These are phyloP conservation scores for Leucoraja erinaceus DNA, from an alignment of 2,113 vertebrate species.

Conservation along the genomic window DNA sequence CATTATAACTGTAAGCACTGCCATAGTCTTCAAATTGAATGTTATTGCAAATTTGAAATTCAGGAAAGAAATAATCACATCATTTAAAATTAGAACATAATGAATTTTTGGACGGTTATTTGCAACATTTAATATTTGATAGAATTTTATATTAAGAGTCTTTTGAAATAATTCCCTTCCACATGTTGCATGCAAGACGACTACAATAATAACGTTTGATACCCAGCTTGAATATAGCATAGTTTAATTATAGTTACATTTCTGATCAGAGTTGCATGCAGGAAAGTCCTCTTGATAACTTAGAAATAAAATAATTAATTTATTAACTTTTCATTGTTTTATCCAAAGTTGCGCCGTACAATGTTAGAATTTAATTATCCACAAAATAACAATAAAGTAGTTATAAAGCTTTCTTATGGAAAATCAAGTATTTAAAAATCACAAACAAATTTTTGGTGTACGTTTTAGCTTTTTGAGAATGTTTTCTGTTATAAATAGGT, in stretches of 20 bases:
- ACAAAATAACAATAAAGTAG: not conserved
- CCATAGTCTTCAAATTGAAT: constrained; percentile 24
- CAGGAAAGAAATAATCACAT: not conserved
- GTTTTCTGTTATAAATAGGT: no score
- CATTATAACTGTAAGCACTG: not conserved
- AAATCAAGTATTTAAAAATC: no score
- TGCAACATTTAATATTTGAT: not conserved
- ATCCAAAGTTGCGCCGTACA: not conserved
- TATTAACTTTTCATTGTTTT: not conserved
- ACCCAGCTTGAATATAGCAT: not conserved
- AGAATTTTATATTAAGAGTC: not conserved
- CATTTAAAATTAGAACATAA: not conserved
- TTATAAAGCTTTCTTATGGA: no score
- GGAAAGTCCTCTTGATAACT: not conserved
- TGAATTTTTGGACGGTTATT: not conserved
- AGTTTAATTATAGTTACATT: not conserved
- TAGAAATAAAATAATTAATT: not conserved
- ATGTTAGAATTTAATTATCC: not conserved
- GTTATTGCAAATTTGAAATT: constrained; percentile 17
- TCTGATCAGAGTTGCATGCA: not conserved
- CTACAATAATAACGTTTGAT: not conserved
- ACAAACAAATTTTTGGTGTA: no score
- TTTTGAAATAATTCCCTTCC: not conserved
- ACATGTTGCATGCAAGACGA: not conserved
- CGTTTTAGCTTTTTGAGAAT: no score